Percentiles rank a stretch among this genome's conserved stretches.
Conservation (phyloP, 2,888 invertebrate species). For the Scaptomyza caliginosa region DNA sequence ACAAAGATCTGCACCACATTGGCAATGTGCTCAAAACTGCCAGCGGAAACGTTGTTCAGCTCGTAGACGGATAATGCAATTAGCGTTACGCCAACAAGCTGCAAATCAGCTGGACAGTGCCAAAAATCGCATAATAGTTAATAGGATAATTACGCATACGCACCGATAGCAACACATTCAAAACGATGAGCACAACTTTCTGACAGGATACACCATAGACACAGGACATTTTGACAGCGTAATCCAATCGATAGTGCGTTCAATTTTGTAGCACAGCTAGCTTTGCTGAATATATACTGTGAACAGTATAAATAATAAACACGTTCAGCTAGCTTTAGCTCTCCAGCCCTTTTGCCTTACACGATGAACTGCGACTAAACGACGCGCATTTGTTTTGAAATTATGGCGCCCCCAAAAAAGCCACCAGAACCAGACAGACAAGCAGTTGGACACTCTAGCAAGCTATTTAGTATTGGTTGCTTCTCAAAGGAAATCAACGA, state of each 20-base stretch:
- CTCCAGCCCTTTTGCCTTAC: slow-evolving; percentile 63
- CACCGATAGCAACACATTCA: slow-evolving; percentile 81
- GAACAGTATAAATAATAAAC: slow-evolving; percentile 7
- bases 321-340: slow-evolving; percentile 21
- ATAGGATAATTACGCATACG: slow-evolving; percentile 64
- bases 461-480: slow-evolving; percentile 32
- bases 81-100: slow-evolving; percentile 77
- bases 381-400: slow-evolving; percentile 66
- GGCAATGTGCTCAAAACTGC: slow-evolving; percentile 79
- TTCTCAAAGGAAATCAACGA: slow-evolving; percentile 43
- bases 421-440: slow-evolving; percentile 22
- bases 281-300: slow-evolving; percentile 13
- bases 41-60: slow-evolving; percentile 77
- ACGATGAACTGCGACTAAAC: slow-evolving; percentile 71
- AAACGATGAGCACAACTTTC: slow-evolving; percentile 70
- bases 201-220: slow-evolving; percentile 62
- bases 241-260: slow-evolving; percentile 62
- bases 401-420: slow-evolving; percentile 61
- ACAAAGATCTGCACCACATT: slow-evolving; percentile 86
- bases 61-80: slow-evolving; percentile 79
- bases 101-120: slow-evolving; percentile 1
- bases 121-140: neutral
- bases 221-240: slow-evolving; percentile 66
- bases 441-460: slow-evolving; percentile 23
- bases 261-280: slow-evolving; percentile 35